Evolutionary conservation across 1,140 invertebrate species (phyloP), one percentile per base, ranked within the genome.

Genomic region (Drosophila rufa): DNA sequence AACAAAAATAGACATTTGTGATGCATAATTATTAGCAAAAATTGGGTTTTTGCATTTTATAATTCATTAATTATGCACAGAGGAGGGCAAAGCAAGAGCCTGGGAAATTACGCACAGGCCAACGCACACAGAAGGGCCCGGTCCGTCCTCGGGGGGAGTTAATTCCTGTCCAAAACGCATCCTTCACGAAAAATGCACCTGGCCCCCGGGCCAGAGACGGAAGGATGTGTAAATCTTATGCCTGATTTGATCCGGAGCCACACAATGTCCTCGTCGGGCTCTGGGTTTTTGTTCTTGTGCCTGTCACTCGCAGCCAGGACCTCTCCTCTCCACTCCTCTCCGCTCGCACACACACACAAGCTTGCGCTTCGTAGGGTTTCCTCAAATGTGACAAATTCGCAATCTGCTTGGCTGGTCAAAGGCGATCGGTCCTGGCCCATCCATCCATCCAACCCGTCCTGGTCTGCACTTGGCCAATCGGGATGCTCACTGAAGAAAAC

Each of bases 11-110:
- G 70, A 79, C 68, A 65, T 33, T 38, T 47, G 61, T 47, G 48
- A 51, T 70, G 75, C 82, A 79, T 56, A 87, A 80, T 66, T 82
- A 87, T 82, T 50, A 43, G 64, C 14, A 71, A 76, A 55, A 85
- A 80, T 83, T 77, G 58, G 43, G 61, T 53, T 86, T n/a, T 38
- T 82, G 85, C 86, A 91, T 91, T 90, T 91, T 82, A 91, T 86
- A 91, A 65, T 82, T 91, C 55, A 91, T 91, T 91, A 91, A 91
- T 86, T 91, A 91, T 91, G 86, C 79, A 90, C 79, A 48, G 38
- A 50, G 43, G 30, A 45, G 61, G 61, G 27, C 38, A 17, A 33
- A 15, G 5, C 25, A 2, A 43, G 19, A 33, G 45, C 30, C 38
- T 64, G 45, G 22, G 47, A 51, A 64, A 89, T 89, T 89, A 90